Conservation (phyloP, 2,888 invertebrate species). For the Bimastos eiseni region DNA sequence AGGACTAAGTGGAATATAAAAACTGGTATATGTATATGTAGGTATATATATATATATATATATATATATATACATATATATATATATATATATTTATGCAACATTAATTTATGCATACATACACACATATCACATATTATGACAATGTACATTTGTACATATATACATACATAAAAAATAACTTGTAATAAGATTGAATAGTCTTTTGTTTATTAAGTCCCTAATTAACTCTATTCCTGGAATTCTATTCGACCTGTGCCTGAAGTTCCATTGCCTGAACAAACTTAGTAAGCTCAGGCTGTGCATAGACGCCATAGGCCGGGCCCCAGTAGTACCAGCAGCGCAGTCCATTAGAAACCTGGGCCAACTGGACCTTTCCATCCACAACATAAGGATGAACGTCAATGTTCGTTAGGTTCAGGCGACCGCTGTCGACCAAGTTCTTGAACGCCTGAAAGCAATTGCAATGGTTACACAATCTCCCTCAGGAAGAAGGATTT, state of each 20-base stretch:
- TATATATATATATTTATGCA: no score
- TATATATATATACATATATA: no score
- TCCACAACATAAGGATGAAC: constrained; percentile 60
- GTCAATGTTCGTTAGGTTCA: constrained; percentile 54
- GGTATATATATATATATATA: no score
- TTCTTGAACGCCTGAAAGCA: constrained; percentile 56
- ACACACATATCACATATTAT: no score
- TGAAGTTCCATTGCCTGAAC: background rate
- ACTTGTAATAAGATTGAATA: no score
- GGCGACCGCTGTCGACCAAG: constrained; percentile 54
- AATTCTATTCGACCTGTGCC: background rate
- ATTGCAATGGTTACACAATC: background rate
- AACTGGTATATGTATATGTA: no score
- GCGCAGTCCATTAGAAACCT: constrained; percentile 27
- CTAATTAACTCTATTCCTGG: background rate
- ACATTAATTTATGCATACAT: no score
- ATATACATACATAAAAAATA: background rate
- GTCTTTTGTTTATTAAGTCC: background rate
- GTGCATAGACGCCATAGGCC: constrained; percentile 41
- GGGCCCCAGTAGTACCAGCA: constrained; percentile 59
- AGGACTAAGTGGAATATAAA: no score
- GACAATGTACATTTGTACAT: no score
- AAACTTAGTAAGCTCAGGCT: constrained; percentile 39
- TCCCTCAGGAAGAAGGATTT: background rate
- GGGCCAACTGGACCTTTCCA: constrained; percentile 44